These are phyloP conservation scores for Rhimphoctona megacephalus DNA, from an alignment of 2,888 invertebrate species.

Conservation along the genomic window DNA sequence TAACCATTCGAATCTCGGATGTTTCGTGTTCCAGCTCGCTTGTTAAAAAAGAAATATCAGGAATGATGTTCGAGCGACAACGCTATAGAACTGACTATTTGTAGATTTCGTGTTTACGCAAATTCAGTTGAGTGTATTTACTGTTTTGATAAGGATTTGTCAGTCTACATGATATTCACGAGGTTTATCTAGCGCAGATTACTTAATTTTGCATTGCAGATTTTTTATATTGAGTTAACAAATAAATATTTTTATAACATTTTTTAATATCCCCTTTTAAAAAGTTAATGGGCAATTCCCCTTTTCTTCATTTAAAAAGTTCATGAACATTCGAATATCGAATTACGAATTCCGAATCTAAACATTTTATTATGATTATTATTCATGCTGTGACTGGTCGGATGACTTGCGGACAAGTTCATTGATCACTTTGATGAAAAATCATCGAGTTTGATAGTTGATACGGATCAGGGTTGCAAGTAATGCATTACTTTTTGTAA, in stretches of 20 bases:
- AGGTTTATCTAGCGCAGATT: neutral
- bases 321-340: neutral
- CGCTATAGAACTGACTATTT: neutral
- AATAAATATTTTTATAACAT: too few relatives aligned
- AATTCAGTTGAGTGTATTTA: neutral
- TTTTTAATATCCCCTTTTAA: neutral
- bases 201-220: neutral
- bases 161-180: neutral
- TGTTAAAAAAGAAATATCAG: conserved; percentile 1
- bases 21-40: conserved; percentile 1
- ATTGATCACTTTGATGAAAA: neutral
- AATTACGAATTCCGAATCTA: neutral
- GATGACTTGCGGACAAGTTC: neutral
- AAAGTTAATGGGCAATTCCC: too few relatives aligned
- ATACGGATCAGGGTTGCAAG: too few relatives aligned
- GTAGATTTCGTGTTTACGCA: neutral
- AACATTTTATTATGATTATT: too few relatives aligned
- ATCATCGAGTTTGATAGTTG: too few relatives aligned
- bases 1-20: neutral
- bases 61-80: neutral
- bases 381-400: neutral
- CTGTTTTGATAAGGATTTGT: neutral
- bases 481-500: too few relatives aligned
- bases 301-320: neutral
- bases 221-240: neutral